Evolutionary conservation across 2,888 invertebrate species (phyloP), one percentile per base, ranked within the genome.

Genomic region (Zelleria hepariella): DNA sequence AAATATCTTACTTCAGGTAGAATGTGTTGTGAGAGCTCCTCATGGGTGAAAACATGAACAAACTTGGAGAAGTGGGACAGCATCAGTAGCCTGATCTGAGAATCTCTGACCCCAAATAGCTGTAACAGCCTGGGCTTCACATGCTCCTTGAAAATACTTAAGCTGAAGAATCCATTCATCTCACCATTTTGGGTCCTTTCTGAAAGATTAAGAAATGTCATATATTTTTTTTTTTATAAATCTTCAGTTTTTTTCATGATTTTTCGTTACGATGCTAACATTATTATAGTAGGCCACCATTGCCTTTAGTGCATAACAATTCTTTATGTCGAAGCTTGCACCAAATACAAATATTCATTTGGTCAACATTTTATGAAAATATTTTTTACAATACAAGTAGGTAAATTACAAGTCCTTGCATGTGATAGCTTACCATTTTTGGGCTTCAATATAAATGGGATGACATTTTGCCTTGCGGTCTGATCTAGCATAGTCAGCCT

Each of bases 1-100:
- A n/a, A n/a, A n/a, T n/a, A n/a, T n/a, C 62, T 64, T 80, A 94
- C 94, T 91, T 97, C 96, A n/a, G 97, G 97, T 68, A 98, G 87
- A 67, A 97, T 92, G 55, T 93, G 91, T 24, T 90, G 90, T 57
- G 93, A 92, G n/a, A 97, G 80, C 74, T 94, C 94, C 54, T 95
- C 93, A 65, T 91, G 91, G 61, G 93, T 91, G 73, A 98, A 94
- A 21, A 93, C 91, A 65, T 91, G 90, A 54, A 94, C 92, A 77
- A 93, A 97, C 63, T 92, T 91, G 58, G 91, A 90, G 70, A 98
- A 96, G 78, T 96, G 94, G 59, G 91, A 91, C 48, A 98, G 83
- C 21, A 98, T 85, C 53, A 96, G 88, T 65, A 94, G 89, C 62
- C 97, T 91, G 51, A 89, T 87, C 80, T 96, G 95, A 52, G 93